Evolutionary conservation across 2,888 invertebrate species (phyloP).

Genomic region (Cosmorhoe ocellata): DNA sequence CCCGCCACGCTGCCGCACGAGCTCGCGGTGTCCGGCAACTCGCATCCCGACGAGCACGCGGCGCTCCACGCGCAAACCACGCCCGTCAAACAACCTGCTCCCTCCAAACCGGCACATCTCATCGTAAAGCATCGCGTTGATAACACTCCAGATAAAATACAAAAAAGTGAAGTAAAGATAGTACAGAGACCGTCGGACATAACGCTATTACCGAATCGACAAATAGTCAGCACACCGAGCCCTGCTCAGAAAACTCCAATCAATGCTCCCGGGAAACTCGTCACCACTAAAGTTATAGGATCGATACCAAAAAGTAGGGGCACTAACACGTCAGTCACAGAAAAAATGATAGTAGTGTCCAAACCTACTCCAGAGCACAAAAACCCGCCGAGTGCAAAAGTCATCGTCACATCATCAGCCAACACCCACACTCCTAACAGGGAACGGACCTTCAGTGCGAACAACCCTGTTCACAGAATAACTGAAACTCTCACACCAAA

Average conservation of each 20-base stretch:
- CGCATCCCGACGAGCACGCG: slow-evolving; percentile 60
- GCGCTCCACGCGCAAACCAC: slow-evolving; percentile 59
- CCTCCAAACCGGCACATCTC: slow-evolving; percentile 68
- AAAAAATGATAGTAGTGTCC: slow-evolving; percentile 77
- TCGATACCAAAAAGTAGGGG: slow-evolving; percentile 59
- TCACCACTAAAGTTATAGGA: slow-evolving; percentile 73
- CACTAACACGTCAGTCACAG: slow-evolving; percentile 49
- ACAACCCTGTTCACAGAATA: slow-evolving; percentile 55
- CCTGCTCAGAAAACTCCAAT: slow-evolving; percentile 59
- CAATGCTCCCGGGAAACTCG: slow-evolving; percentile 62
- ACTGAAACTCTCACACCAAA: slow-evolving; percentile 69
- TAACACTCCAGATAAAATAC: slow-evolving; percentile 57
- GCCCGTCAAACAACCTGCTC: slow-evolving; percentile 51
- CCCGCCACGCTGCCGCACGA: slow-evolving; percentile 67
- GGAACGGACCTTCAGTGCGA: slow-evolving; percentile 51
- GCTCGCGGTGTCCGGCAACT: slow-evolving; percentile 53
- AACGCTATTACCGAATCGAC: slow-evolving; percentile 71
- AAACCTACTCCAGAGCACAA: slow-evolving; percentile 63
- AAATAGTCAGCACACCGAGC: slow-evolving; percentile 64
- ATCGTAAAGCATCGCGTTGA: slow-evolving; percentile 67
- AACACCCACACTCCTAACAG: slow-evolving; percentile 54
- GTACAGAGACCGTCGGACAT: slow-evolving; percentile 70
- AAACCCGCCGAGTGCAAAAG: slow-evolving; percentile 58
- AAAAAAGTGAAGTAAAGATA: slow-evolving; percentile 70
- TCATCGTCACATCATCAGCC: slow-evolving; percentile 62